Evolutionary conservation across 2,888 invertebrate species (phyloP).

Genomic region (Punctoribates punctum): DNA sequence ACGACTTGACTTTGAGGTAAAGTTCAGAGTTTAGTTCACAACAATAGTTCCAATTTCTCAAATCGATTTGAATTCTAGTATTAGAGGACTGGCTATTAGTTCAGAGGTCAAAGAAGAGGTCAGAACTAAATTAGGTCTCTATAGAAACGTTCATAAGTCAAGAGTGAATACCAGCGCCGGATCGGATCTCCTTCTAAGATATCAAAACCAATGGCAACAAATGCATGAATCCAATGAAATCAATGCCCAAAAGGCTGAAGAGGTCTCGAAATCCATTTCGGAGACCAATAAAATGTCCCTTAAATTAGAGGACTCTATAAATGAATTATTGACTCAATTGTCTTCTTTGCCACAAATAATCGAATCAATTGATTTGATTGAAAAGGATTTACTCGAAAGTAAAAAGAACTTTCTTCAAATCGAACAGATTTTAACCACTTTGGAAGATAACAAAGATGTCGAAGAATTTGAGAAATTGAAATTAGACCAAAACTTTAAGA

Average conservation of each 20-base stretch:
- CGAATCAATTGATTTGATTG: constrained; percentile 21
- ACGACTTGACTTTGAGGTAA: constrained; percentile 53
- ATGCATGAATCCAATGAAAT: constrained; percentile 66
- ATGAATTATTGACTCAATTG: constrained; percentile 19
- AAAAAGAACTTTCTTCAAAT: constrained; percentile 53
- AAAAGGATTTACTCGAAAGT: constrained; percentile 14
- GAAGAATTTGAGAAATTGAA: constrained; percentile 68
- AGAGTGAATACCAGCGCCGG: constrained; percentile 60
- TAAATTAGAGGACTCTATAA: neutral
- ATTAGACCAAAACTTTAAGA: constrained; percentile 67
- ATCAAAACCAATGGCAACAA: constrained; percentile 68
- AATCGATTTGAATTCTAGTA: neutral
- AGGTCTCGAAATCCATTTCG: constrained; percentile 46
- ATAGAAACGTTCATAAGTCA: neutral
- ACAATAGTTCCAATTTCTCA: too few species aligned
- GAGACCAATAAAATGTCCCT: neutral
- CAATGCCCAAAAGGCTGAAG: constrained; percentile 61
- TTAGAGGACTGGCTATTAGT: constrained; percentile 29
- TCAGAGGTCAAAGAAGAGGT: constrained; percentile 15
- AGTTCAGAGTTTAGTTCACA: neutral
- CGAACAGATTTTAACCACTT: constrained; percentile 63
- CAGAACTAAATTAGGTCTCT: neutral
- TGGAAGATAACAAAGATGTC: constrained; percentile 67
- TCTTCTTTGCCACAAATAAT: constrained; percentile 13
- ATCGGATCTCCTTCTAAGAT: constrained; percentile 65